A percentile compares a stretch with the other conserved stretches of the same genome.
Evolutionary conservation across 2,797 vertebrate species (phyloP).

Genomic region (Danionella dracula): DNA sequence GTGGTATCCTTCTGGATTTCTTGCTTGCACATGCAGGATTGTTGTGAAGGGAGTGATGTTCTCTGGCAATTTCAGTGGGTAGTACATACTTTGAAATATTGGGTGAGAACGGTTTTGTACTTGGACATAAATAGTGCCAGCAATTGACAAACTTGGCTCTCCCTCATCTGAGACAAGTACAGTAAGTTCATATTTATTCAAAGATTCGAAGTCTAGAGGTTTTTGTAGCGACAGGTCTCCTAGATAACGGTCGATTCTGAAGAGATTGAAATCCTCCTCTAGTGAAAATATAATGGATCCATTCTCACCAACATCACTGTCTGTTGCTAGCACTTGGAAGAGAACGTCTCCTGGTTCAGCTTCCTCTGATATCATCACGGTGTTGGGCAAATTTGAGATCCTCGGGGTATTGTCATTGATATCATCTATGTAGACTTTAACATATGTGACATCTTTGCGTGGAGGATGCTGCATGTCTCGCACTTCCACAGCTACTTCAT

Average conservation of each 20-base stretch:
- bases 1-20: constrained; percentile 89
- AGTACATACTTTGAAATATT: constrained; percentile 87
- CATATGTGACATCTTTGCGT: constrained; percentile 75
- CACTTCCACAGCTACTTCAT: constrained; percentile 80
- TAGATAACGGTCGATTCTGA: constrained; percentile 83
- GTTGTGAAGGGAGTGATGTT: constrained; percentile 85
- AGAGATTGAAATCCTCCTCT: constrained; percentile 82
- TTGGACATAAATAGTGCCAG: constrained; percentile 77
- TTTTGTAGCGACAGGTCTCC: constrained; percentile 89
- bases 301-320: constrained; percentile 82
- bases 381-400: constrained; percentile 86
- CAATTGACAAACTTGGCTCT: constrained; percentile 64
- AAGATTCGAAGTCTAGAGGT: constrained; percentile 85
- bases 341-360: constrained; percentile 88
- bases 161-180: constrained; percentile 82
- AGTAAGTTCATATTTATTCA: constrained; percentile 84
- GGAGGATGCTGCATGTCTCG: constrained; percentile 77
- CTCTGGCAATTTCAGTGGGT: constrained; percentile 87
- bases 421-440: constrained; percentile 85
- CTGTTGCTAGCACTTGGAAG: constrained; percentile 84
- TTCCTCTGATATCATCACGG: constrained; percentile 80
- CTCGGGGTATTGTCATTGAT: constrained; percentile 85
- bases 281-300: constrained; percentile 78
- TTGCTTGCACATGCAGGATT: constrained; percentile 90
- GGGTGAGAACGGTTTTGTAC: constrained; percentile 92